Evolutionary conservation across 2,797 vertebrate genomes (phyloP).

Genomic region (Percopsis omiscomaycus): DNA sequence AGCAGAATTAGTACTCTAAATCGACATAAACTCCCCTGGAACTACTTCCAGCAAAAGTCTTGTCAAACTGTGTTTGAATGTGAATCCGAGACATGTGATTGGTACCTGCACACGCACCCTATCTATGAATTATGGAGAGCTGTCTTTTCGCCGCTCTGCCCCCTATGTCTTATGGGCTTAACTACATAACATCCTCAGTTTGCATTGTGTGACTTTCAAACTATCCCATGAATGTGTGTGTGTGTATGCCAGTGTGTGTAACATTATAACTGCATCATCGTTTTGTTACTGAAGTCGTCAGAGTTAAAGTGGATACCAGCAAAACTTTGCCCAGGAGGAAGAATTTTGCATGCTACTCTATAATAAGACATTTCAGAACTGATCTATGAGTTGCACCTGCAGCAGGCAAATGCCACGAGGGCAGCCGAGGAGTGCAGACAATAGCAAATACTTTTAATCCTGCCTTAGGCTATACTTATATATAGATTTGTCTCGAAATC

Average conservation of each 20-base stretch:
- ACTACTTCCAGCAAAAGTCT: too few species aligned
- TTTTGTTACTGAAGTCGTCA: not conserved
- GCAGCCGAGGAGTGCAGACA: conserved; percentile 28
- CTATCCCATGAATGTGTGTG: not conserved
- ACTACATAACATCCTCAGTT: conserved; percentile 41
- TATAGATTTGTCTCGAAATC: conserved; percentile 29
- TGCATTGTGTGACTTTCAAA: conserved; percentile 56
- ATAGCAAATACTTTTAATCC: conserved; percentile 16
- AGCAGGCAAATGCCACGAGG: conserved; percentile 36
- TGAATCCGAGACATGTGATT: too few species aligned
- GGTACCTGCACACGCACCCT: too few species aligned
- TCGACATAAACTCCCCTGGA: too few species aligned
- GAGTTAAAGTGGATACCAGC: not conserved
- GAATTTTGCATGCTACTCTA: conserved; percentile 24
- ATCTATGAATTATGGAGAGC: too few species aligned
- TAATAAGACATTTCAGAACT: conserved; percentile 54
- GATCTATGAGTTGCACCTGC: conserved; percentile 49
- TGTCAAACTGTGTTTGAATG: too few species aligned
- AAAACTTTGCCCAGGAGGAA: conserved; percentile 19
- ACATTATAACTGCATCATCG: too few species aligned
- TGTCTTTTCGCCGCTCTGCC: too few species aligned
- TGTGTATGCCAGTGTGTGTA: conserved; percentile 2
- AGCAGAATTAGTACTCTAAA: too few species aligned
- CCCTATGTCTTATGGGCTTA: not conserved
- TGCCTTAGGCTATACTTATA: conserved; percentile 42